A percentile compares a stretch with the other conserved stretches of the same genome.
Evolutionary conservation across 2,113 vertebrate species (phyloP).

Genomic region (Acrocephalus arundinaceus): DNA sequence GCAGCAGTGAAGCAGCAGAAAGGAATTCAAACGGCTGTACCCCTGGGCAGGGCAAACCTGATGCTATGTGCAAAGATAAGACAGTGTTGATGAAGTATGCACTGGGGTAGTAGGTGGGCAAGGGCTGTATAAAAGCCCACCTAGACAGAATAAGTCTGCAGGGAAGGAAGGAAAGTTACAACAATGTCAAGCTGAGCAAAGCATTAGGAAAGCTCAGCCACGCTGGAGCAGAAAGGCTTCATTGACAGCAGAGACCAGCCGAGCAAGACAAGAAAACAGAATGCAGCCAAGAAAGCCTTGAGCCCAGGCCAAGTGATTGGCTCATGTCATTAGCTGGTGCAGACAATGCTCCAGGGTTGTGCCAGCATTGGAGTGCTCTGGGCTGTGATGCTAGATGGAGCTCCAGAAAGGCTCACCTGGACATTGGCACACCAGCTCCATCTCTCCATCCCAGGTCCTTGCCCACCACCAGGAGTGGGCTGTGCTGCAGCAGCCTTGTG

Average conservation of each 20-base stretch:
- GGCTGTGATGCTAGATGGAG: not conserved
- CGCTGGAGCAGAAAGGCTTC: not conserved
- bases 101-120: not conserved
- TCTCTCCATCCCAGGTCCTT: fast-evolving
- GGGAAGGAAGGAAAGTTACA: not conserved
- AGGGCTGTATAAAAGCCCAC: not conserved
- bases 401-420: not conserved
- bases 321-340: not conserved
- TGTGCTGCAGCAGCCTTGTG: fast-evolving
- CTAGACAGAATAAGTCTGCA: not conserved
- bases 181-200: not conserved
- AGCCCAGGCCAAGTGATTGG: not conserved
- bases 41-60: not conserved
- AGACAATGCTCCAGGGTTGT: fast-evolving
- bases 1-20: not conserved
- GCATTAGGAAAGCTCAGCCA: not conserved
- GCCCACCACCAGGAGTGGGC: not conserved
- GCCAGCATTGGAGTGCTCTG: fast-evolving
- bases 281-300: not conserved
- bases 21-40: not conserved
- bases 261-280: not conserved
- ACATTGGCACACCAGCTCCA: fast-evolving
- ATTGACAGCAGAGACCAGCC: not conserved
- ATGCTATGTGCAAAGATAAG: fast-evolving
- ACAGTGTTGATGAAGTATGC: fast-evolving